A percentile compares a stretch with the other conserved stretches of the same genome.
phyloP scores from a whole-genome alignment of 2,888 invertebrate genomes.

The Pedicia rivosa region DNA sequence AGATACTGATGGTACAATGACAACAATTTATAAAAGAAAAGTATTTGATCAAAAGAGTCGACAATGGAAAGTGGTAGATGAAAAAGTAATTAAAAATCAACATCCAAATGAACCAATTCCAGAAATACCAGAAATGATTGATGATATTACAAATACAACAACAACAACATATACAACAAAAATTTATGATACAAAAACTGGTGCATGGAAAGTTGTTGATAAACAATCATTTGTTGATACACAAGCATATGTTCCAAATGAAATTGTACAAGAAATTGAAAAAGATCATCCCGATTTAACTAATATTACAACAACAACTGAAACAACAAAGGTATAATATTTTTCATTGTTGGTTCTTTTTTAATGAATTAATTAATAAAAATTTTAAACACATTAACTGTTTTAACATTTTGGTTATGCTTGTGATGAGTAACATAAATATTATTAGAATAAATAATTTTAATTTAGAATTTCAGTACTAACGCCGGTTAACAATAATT shows the following conservation, averaged over 20 bases:
- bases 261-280: slow-evolving; percentile 31
- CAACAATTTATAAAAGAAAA: slow-evolving; percentile 30
- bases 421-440: too few species aligned
- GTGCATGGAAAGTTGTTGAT: slow-evolving; percentile 30
- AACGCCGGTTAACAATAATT: too few species aligned
- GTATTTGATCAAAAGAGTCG: slow-evolving; percentile 28
- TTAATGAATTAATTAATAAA: too few species aligned
- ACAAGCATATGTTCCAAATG: slow-evolving; percentile 28
- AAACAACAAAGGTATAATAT: slow-evolving; percentile 28
- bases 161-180: slow-evolving; percentile 31
- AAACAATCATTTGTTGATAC: slow-evolving; percentile 30
- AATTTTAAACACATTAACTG: too few species aligned
- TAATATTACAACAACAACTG: slow-evolving; percentile 31
- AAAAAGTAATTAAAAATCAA: slow-evolving; percentile 34
- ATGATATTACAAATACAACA: slow-evolving; percentile 31
- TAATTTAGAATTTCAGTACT: too few species aligned
- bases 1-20: slow-evolving; percentile 27
- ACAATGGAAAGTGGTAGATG: slow-evolving; percentile 33
- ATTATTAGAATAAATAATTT: too few species aligned
- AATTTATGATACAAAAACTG: slow-evolving; percentile 29
- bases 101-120: slow-evolving; percentile 14
- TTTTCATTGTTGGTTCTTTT: too few species aligned
- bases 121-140: slow-evolving; percentile 28
- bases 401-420: too few species aligned
- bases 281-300: slow-evolving; percentile 32